Base-by-base conservation (phyloP, 2,797 vertebrate genomes). In the Loris lydekkerianus region DNA sequence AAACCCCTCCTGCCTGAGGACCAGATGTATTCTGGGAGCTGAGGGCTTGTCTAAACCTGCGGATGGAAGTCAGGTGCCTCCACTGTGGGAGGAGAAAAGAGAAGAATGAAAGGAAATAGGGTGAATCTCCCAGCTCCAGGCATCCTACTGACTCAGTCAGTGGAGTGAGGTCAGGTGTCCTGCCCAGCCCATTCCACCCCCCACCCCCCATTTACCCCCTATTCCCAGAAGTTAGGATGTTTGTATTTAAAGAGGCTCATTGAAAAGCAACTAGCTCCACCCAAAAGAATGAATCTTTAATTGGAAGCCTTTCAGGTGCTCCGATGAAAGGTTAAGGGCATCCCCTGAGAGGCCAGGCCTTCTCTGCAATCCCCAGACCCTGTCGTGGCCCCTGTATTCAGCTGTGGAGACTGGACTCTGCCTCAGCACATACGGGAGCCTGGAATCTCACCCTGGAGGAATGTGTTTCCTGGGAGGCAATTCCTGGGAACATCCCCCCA, bases 281-380 rank as follows among this genome's bases (percentile, higher is more conserved):
- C 34, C 25, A 86, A 86, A 89, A 20, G 34, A 90, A 91, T 43
- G 5, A 27, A 46, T 63, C 29, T 29, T 17, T 86, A 53, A 77
- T 46, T 63, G n/a, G 34, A 84, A 63, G 18, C 9, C 18, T 67
- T 77, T 89, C 56, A 49, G n/a, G 65, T 31, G 43, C 14, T 91
- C 85, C 37, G 31, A 18, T 85, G 61, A 77, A 97, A 73, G 27
- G 34, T 23, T 76, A 56, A 81, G 18, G 69, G 72, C 61, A 85
- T 76, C 11, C 2, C 23, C 75, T 84, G n/a, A 69, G 72, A 93
- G 43, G 18, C 53, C 49, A 56, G 69, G 3, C 20, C 17, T 89
- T 85, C 34, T 56, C 69, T 75, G 20, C 31, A 91, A 29, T 60
- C 11, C 15, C n/a, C 40, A 83, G n/a, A 53, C 3, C 7, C 14